Evolutionary conservation across 2,113 vertebrate species (phyloP).

Genomic region (Halichoerus grypus): DNA sequence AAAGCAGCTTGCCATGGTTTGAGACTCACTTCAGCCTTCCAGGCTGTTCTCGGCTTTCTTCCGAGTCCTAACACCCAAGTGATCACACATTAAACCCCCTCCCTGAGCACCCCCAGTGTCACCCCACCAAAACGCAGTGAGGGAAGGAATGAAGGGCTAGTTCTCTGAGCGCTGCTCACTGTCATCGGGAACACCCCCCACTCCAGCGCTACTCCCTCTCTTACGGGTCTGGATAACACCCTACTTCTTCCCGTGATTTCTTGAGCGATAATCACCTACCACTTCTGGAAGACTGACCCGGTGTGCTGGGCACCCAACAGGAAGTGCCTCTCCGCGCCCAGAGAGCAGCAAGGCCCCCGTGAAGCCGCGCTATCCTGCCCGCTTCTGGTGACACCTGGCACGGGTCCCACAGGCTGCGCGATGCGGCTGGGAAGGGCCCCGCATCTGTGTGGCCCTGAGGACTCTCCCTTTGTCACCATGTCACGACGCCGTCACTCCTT

Average conservation of each 20-base stretch:
- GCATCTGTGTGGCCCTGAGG: background rate
- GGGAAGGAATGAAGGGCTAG: no score
- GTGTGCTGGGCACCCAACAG: background rate
- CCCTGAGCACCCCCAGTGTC: no score
- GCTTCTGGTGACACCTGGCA: no score
- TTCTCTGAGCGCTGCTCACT: background rate
- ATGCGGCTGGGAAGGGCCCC: fast-evolving
- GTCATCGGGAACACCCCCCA: background rate
- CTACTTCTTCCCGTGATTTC: background rate
- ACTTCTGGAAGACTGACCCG: background rate
- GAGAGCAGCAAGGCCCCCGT: background rate
- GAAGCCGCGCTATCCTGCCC: no score
- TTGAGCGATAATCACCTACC: background rate
- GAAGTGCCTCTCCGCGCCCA: background rate
- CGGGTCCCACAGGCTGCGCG: fast-evolving
- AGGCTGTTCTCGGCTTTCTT: background rate
- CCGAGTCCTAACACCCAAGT: background rate
- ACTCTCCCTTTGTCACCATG: background rate
- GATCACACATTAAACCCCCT: background rate
- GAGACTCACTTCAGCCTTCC: background rate
- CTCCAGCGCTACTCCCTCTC: background rate
- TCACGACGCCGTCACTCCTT: background rate
- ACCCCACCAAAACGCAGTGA: no score
- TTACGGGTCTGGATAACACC: background rate
- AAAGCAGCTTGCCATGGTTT: background rate